phyloP scores from a whole-genome alignment of 2,113 vertebrate species.

The Triplophysa tibetana region DNA sequence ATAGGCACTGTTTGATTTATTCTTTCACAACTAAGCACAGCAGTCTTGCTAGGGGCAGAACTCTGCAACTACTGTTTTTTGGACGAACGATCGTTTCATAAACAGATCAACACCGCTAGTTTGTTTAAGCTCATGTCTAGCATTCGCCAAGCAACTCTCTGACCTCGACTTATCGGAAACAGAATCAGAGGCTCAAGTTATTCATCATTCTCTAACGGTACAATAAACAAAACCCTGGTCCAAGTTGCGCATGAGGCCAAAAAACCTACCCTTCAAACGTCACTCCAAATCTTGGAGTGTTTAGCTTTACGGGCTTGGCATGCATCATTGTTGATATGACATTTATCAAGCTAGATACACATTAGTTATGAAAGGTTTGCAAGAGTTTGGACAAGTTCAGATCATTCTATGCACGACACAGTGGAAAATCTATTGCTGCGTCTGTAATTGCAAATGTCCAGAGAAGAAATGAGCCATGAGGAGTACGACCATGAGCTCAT shows the following conservation, averaged over 20 bases:
- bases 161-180: slow-evolving; percentile 46
- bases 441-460: too few relatives aligned
- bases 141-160: slow-evolving; percentile 37
- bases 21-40: background rate
- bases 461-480: too few relatives aligned
- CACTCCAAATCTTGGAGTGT: slow-evolving; percentile 1
- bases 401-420: too few relatives aligned
- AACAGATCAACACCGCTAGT: slow-evolving; percentile 19
- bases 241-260: slow-evolving; percentile 36
- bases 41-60: background rate
- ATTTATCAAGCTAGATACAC: background rate
- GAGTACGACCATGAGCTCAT: too few relatives aligned
- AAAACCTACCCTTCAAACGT: slow-evolving; percentile 29
- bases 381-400: background rate
- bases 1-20: background rate
- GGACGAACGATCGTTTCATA: slow-evolving; percentile 11
- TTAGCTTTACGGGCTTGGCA: background rate
- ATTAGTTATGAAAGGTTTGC: background rate
- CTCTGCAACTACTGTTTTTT: background rate
- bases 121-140: slow-evolving; percentile 29
- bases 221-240: slow-evolving; percentile 52
- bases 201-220: slow-evolving; percentile 54
- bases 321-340: background rate
- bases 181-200: slow-evolving; percentile 46
- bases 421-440: too few relatives aligned